Evolutionary conservation across 2,113 vertebrate species (phyloP), one percentile per base, ranked within the genome.

Genomic region (Pyxicephalus adspersus): DNA sequence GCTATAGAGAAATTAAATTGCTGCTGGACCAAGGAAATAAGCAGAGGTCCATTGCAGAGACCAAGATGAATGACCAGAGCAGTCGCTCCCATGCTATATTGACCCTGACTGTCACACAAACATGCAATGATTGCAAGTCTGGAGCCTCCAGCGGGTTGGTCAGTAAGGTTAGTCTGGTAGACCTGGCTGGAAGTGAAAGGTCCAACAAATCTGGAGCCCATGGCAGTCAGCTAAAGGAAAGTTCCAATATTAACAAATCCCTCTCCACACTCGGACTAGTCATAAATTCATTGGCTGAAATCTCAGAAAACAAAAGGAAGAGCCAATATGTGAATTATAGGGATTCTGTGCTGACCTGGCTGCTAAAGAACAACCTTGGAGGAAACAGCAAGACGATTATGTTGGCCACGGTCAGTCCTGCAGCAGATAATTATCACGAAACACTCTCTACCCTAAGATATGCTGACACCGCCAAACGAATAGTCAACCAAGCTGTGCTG

Each of bases 351-450:
- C 70, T 73, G 26, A 73, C 70, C 9, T 57, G 51, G 70, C 25
- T 64, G 51, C 51, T 85, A 0, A 86, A 99, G 96, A 97, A 99
- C 87, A 99, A 98, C 84, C 90, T 99, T 57, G 97, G 97, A 15
- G 97, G 97, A 81, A 99, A 98, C 89, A 98, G 97, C 88, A 97
- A 98, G 88, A 99, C 97, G 5, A 95, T 96, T 25, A 99, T 99
- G 97, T 97, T 99, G 77, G 97, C 97, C 83, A 98, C 97, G 1
- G 96, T 99, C 71, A 98, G 97, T 84, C 97, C 97, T 5, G 93
- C 97, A 2, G 97, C 96, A 5, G 96, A 98, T 86, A 98, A 98
- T 87, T 99, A 98, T 0, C 96, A 98, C 85, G 97, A 99, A 91
- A 99, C 97, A 0, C 91, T 98, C 19, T 98, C 96, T 65, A 99